A percentile compares a stretch with the other conserved stretches of the same genome.
These are phyloP conservation scores for Platycheirus rosarum DNA, from an alignment of 2,888 invertebrate genomes.

Conservation along the genomic window DNA sequence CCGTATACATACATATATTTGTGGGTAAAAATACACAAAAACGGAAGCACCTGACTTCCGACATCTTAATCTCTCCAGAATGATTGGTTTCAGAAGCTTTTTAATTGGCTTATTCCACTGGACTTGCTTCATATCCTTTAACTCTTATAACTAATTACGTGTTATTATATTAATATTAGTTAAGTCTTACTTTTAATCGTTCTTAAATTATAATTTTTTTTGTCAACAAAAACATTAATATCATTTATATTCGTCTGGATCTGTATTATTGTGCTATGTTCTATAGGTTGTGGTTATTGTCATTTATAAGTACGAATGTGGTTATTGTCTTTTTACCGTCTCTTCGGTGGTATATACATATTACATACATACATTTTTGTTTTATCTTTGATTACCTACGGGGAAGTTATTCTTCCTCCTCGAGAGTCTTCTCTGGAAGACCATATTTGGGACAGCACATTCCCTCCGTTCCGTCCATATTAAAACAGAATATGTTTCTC, in stretches of 20 bases:
- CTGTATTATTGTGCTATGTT: conserved; percentile 19
- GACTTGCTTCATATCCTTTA: background rate
- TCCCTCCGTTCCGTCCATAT: conserved; percentile 91
- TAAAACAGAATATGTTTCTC: conserved; percentile 91
- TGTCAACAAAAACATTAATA: background rate
- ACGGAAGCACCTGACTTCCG: too few species aligned
- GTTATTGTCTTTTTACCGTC: conserved; percentile 66
- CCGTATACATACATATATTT: too few species aligned
- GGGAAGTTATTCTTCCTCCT: conserved; percentile 80
- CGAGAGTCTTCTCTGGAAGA: conserved; percentile 81
- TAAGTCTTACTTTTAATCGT: background rate
- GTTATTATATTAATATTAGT: background rate
- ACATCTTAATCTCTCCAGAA: too few species aligned
- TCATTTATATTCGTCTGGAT: background rate
- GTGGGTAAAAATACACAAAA: too few species aligned
- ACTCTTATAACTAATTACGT: background rate
- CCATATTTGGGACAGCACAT: conserved; percentile 89
- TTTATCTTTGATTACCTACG: background rate
- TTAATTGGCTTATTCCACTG: background rate
- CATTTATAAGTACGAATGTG: conserved; percentile 43
- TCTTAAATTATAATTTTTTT: background rate
- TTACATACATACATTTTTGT: conserved; percentile 21
- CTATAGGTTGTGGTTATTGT: conserved; percentile 55
- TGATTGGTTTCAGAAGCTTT: too few species aligned
- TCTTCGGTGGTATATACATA: conserved; percentile 59